phyloP scores from a whole-genome alignment of 30 jellyfish, hydroid and myxozoan species.

The Haliclystus octoradiatus region DNA sequence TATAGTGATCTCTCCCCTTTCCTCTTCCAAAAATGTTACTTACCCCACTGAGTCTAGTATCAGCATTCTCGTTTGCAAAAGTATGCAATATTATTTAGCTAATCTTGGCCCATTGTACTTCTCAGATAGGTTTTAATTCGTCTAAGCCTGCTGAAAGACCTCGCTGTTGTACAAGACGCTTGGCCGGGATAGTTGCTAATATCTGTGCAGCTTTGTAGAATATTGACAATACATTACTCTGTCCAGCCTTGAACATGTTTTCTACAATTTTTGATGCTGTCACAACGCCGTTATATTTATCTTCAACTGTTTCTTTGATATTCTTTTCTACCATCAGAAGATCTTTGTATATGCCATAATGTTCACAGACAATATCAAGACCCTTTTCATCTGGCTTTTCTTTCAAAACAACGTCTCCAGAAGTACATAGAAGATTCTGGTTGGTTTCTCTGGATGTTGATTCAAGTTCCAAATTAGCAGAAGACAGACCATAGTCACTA shows the following conservation, averaged over 20 bases:
- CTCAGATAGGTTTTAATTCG: constrained; percentile 26
- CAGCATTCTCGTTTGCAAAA: constrained; percentile 4
- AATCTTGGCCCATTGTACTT: constrained; percentile 31
- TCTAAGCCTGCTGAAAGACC: constrained; percentile 41
- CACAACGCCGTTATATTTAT: no score
- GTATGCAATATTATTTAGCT: constrained; percentile 5
- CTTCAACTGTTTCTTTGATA: constrained; percentile 7
- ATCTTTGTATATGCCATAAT: constrained; percentile 17
- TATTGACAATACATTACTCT: no score
- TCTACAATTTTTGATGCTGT: no score
- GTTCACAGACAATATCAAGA: constrained; percentile 2
- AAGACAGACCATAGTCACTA: no score
- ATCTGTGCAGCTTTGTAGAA: no score
- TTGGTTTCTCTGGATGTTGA: constrained; percentile 2
- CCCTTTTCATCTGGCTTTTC: constrained; percentile 27
- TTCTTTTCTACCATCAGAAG: constrained; percentile 30
- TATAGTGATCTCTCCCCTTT: neutral
- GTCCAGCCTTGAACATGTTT: no score
- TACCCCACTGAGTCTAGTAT: neutral
- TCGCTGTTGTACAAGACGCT: constrained; percentile 21
- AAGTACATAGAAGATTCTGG: constrained; percentile 26
- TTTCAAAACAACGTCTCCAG: constrained; percentile 31
- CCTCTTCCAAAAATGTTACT: constrained; percentile 17
- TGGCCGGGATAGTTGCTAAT: no score
- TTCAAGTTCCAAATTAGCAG: constrained; percentile 10